phyloP scores from a whole-genome alignment of 2,888 invertebrate genomes.

The Acrobeloides nanus region DNA sequence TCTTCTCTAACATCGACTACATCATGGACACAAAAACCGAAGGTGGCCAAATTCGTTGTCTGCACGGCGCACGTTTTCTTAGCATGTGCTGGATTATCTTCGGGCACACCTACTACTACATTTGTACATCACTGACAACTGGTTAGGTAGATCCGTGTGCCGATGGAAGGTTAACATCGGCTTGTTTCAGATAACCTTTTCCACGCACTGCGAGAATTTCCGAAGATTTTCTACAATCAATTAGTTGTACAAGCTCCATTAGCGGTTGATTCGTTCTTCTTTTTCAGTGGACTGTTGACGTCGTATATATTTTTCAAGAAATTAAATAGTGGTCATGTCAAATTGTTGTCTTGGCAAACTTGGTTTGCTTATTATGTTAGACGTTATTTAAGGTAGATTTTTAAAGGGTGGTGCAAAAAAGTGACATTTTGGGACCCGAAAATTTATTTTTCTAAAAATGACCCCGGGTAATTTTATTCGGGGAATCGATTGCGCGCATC shows the following conservation, averaged over 20 bases:
- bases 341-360: slow-evolving; percentile 13
- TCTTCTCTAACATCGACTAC: slow-evolving; percentile 55
- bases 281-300: slow-evolving; percentile 54
- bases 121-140: slow-evolving; percentile 41
- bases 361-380: slow-evolving; percentile 41
- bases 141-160: neutral
- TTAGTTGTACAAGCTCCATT: slow-evolving; percentile 55
- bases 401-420: neutral
- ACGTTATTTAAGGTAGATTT: slow-evolving; percentile 41
- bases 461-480: too few relatives aligned
- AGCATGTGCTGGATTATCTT: slow-evolving; percentile 62
- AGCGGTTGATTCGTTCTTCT: slow-evolving; percentile 57
- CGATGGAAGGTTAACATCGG: slow-evolving; percentile 2
- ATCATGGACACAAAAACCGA: slow-evolving; percentile 24
- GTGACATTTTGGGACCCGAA: too few relatives aligned
- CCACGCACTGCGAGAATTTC: slow-evolving; percentile 48
- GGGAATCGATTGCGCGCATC: too few relatives aligned
- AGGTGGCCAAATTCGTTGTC: slow-evolving; percentile 50
- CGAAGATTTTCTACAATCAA: slow-evolving; percentile 54
- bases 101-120: slow-evolving; percentile 58
- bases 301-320: slow-evolving; percentile 55
- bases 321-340: slow-evolving; percentile 37
- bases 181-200: slow-evolving; percentile 45
- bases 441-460: too few relatives aligned
- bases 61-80: slow-evolving; percentile 61